A percentile compares a stretch with the other conserved stretches of the same genome.
Evolutionary conservation across 2,113 vertebrate species (phyloP).

Genomic region (Okapia johnstoni): DNA sequence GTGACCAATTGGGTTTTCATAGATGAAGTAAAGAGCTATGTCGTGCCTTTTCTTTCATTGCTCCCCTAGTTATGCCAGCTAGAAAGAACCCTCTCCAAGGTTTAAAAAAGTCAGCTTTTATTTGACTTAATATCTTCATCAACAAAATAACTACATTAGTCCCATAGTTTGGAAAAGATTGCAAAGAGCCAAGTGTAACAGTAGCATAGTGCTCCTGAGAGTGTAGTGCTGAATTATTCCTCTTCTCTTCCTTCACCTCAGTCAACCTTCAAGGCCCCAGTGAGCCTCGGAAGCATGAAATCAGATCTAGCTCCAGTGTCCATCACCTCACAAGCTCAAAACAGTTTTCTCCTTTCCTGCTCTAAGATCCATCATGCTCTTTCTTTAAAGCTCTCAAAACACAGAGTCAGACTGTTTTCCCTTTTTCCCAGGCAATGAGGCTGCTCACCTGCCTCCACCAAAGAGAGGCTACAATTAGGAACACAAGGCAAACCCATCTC

Average conservation of each 20-base stretch:
- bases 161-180: not conserved
- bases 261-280: not conserved
- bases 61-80: not conserved
- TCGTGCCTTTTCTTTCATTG: not conserved
- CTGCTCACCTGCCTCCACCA: not conserved
- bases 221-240: not conserved
- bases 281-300: not conserved
- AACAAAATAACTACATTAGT: not conserved
- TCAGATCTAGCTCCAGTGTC: not conserved
- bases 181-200: not conserved
- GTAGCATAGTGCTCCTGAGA: accelerated
- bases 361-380: not conserved
- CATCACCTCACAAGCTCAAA: not conserved
- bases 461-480: not conserved
- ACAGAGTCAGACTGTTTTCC: not conserved
- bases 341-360: accelerated
- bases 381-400: not conserved
- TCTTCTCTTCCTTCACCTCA: not conserved
- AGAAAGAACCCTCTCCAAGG: not conserved
- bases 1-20: not conserved
- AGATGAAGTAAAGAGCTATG: not conserved
- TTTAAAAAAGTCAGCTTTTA: not conserved
- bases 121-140: not conserved
- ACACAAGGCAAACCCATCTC: not conserved
- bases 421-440: not conserved